Conservation (phyloP, 1,140 invertebrate genomes). For the Ganaspis sp. region DNA sequence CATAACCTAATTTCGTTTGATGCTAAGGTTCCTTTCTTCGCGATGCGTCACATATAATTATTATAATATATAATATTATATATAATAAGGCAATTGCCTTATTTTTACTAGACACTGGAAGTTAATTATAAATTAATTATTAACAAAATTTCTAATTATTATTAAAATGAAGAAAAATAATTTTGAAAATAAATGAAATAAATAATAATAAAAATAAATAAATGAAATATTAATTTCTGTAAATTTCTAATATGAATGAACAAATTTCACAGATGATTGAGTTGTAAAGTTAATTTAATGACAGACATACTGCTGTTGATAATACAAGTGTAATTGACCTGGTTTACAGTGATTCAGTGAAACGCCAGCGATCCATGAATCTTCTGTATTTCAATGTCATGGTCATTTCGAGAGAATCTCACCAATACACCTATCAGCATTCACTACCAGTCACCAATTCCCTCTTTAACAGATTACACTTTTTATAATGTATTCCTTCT, state of each 20-base stretch:
- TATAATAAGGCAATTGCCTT: too few species aligned
- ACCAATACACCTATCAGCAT: slow-evolving; percentile 52
- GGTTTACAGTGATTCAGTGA: slow-evolving; percentile 24
- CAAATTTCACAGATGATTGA: background rate
- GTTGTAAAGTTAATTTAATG: background rate
- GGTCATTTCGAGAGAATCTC: slow-evolving; percentile 57
- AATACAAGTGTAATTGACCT: slow-evolving; percentile 14
- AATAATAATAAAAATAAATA: background rate
- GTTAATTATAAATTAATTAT: too few species aligned
- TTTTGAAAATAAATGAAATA: background rate
- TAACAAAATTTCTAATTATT: too few species aligned
- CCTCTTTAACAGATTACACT: background rate
- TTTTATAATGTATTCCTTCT: background rate
- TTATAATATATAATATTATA: too few species aligned
- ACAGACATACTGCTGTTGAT: background rate
- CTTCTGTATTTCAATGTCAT: slow-evolving; percentile 61
- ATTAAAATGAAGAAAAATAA: background rate
- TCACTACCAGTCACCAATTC: slow-evolving; percentile 47
- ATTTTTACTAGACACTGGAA: too few species aligned
- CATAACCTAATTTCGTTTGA: too few species aligned
- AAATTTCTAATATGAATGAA: background rate
- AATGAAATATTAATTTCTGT: background rate
- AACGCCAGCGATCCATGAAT: slow-evolving; percentile 51
- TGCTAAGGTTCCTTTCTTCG: too few species aligned
- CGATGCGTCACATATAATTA: too few species aligned